phyloP scores from a whole-genome alignment of 2,888 invertebrate genomes.

The Athalia cordata region DNA sequence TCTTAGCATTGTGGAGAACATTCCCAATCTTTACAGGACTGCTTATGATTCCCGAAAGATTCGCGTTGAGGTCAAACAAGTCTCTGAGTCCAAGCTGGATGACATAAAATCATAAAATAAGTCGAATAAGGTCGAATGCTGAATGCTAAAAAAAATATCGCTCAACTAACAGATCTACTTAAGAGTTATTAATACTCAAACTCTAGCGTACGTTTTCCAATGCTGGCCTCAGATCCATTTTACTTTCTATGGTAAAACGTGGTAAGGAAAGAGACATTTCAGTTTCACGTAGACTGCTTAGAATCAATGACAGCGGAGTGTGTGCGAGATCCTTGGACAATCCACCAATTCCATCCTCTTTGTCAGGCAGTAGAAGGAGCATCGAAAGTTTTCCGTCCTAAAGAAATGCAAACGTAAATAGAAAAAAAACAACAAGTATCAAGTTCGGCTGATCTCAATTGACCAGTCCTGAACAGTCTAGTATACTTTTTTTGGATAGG shows the following conservation, averaged over 20 bases:
- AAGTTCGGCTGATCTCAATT: too few relatives aligned
- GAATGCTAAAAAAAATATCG: too few relatives aligned
- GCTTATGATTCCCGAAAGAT: slow-evolving; percentile 77
- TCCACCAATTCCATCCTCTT: slow-evolving; percentile 73
- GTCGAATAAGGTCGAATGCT: too few relatives aligned
- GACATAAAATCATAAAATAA: slow-evolving; percentile 45
- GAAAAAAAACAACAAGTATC: background rate
- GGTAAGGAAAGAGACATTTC: slow-evolving; percentile 78
- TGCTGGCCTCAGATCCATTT: slow-evolving; percentile 74
- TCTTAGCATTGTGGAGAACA: slow-evolving; percentile 79
- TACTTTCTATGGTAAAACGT: slow-evolving; percentile 78
- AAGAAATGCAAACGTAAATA: slow-evolving; percentile 52
- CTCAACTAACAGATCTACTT: too few relatives aligned
- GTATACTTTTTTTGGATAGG: too few relatives aligned
- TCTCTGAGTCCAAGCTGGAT: slow-evolving; percentile 78
- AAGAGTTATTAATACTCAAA: too few relatives aligned
- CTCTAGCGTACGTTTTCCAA: slow-evolving; percentile 72
- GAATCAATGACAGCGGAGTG: slow-evolving; percentile 75
- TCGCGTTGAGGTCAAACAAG: slow-evolving; percentile 77
- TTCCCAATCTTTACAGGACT: slow-evolving; percentile 74
- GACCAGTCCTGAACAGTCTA: too few relatives aligned
- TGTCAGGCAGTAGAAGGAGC: slow-evolving; percentile 78
- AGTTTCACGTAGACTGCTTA: slow-evolving; percentile 72
- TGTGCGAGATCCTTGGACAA: slow-evolving; percentile 78
- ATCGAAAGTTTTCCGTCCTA: slow-evolving; percentile 80